phyloP scores from a whole-genome alignment of 2,888 invertebrate genomes.

The Malacosoma neustria region DNA sequence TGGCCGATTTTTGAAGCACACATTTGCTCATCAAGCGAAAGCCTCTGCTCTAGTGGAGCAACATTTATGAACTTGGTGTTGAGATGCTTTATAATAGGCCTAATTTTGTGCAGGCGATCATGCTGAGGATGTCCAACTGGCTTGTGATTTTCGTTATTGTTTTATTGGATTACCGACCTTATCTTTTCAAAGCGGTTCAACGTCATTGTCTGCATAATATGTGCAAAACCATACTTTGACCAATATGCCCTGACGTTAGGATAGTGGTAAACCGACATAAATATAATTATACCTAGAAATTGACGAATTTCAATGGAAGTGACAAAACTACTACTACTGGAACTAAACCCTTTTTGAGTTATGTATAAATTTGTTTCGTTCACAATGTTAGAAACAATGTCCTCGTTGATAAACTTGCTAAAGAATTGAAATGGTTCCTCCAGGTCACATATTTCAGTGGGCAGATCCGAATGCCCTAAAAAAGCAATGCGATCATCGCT shows the following conservation, averaged over 20 bases:
- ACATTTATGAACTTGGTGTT: slow-evolving; percentile 3
- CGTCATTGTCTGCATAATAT: slow-evolving; percentile 14
- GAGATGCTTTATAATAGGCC: slow-evolving; percentile 7
- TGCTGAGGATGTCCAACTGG: slow-evolving; percentile 10
- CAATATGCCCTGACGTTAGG: slow-evolving; percentile 18
- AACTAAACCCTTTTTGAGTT: slow-evolving; percentile 9
- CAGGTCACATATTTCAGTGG: no score
- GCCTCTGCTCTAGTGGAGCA: slow-evolving; percentile 10
- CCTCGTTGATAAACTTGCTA: slow-evolving; percentile 8
- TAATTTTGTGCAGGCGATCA: slow-evolving; percentile 12
- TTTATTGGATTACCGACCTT: slow-evolving; percentile 8
- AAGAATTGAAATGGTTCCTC: slow-evolving; percentile 11
- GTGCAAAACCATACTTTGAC: slow-evolving; percentile 13
- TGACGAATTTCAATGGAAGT: slow-evolving; percentile 13
- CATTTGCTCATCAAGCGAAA: slow-evolving; percentile 10
- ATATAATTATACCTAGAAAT: slow-evolving; percentile 7
- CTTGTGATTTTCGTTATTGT: slow-evolving; percentile 3
- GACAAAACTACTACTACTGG: slow-evolving; percentile 2
- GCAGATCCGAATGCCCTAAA: no score
- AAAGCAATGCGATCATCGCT: no score
- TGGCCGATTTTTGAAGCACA: slow-evolving; percentile 9
- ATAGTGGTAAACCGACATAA: slow-evolving; percentile 18
- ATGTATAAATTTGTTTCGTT: slow-evolving; percentile 11
- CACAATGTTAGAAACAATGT: slow-evolving; percentile 6
- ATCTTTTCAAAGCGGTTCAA: slow-evolving; percentile 15